These are phyloP conservation scores for Drosophila pseudotalamancana DNA, from an alignment of 2,888 invertebrate genomes.

Conservation along the genomic window DNA sequence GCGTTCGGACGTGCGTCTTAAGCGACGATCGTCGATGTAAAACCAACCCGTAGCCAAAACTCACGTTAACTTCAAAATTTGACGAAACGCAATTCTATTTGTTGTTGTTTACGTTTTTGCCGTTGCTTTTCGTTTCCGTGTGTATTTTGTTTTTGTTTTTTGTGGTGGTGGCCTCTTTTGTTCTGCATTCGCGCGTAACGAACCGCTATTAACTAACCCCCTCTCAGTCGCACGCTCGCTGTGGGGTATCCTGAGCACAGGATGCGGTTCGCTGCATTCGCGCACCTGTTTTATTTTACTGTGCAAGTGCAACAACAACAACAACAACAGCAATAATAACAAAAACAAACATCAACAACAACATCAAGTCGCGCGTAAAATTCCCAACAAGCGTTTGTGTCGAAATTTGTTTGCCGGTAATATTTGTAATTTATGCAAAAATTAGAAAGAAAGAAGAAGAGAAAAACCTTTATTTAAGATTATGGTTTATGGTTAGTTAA, in stretches of 20 bases:
- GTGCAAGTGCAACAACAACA: conserved; percentile 16
- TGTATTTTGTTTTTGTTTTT: conserved; percentile 42
- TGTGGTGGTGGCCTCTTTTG: conserved; percentile 54
- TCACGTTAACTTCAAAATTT: conserved; percentile 25
- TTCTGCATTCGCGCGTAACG: conserved; percentile 69
- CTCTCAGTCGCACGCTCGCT: conserved; percentile 9
- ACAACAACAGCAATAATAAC: conserved; percentile 17
- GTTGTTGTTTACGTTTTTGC: conserved; percentile 42
- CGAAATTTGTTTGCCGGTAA: conserved; percentile 54
- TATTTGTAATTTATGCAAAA: conserved; percentile 70
- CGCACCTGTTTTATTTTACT: conserved; percentile 63
- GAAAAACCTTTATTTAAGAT: conserved; percentile 15
- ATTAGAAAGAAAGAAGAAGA: not conserved
- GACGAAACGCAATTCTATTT: conserved; percentile 22
- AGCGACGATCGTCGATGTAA: conserved; percentile 21
- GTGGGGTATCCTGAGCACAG: conserved; percentile 57
- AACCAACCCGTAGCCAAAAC: conserved; percentile 13
- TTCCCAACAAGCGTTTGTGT: conserved; percentile 29
- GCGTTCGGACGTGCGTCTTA: conserved; percentile 79
- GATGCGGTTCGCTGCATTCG: conserved; percentile 69
- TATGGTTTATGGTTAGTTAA: conserved; percentile 41
- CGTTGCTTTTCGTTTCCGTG: conserved; percentile 27
- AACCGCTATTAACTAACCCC: conserved; percentile 31
- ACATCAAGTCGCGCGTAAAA: conserved; percentile 49
- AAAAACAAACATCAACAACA: too few species aligned